phyloP scores from a whole-genome alignment of 2,888 invertebrate species.

The Cyclophora punctaria region DNA sequence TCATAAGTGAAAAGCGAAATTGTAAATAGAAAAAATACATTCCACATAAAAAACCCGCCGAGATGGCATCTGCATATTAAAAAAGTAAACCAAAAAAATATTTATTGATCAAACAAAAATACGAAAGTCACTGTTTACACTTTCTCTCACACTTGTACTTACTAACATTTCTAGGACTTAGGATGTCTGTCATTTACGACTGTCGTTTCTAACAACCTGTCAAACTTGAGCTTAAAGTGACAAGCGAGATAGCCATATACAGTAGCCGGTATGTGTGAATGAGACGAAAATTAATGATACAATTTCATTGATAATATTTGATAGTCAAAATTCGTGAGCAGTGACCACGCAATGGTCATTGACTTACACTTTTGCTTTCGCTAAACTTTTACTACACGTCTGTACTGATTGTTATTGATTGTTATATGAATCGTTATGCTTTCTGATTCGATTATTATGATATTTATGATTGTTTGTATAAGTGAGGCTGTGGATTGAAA shows the following conservation, averaged over 20 bases:
- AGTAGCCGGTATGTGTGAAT: conserved; percentile 17
- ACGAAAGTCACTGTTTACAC: conserved; percentile 51
- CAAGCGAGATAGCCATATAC: conserved; percentile 22
- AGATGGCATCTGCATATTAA: conserved; percentile 13
- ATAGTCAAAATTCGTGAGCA: conserved; percentile 33
- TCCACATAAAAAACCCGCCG: conserved; percentile 3
- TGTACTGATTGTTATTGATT: conserved; percentile 21
- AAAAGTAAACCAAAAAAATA: conserved; percentile 22
- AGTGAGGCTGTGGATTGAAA: too few relatives aligned
- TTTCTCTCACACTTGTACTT: conserved; percentile 39
- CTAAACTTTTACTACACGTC: conserved; percentile 29
- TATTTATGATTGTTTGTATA: too few relatives aligned
- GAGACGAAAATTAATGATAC: conserved; percentile 16
- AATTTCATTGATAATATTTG: conserved; percentile 20
- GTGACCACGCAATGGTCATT: conserved; percentile 43
- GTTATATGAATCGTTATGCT: conserved; percentile 13
- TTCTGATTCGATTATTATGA: conserved; percentile 1
- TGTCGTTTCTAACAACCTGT: conserved; percentile 30
- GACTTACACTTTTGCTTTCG: conserved; percentile 54
- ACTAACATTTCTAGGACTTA: conserved; percentile 32
- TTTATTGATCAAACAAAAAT: conserved; percentile 33
- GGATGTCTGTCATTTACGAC: conserved; percentile 26
- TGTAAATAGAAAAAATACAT: conserved; percentile 8
- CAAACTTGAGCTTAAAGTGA: conserved; percentile 18
- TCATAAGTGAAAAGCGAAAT: neutral